A percentile compares a stretch with the other conserved stretches of the same genome.
phyloP scores from a whole-genome alignment of 2,888 invertebrate genomes.

The Luperina testacea region DNA sequence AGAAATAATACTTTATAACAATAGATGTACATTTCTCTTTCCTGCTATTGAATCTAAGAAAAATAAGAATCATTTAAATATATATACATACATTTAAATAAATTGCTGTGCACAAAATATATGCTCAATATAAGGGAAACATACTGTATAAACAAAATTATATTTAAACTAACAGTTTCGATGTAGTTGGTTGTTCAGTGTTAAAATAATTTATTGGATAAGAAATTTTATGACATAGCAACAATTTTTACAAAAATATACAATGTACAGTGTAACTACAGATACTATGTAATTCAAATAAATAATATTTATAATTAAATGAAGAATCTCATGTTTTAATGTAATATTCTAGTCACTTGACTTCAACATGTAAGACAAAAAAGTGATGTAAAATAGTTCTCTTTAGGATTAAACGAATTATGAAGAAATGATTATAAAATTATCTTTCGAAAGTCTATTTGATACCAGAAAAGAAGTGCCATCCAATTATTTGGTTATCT shows the following conservation, averaged over 20 bases:
- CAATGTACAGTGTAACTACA: conserved; percentile 65
- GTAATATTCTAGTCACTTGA: conserved; percentile 74
- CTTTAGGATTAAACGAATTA: conserved; percentile 68
- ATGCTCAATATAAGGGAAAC: conserved; percentile 72
- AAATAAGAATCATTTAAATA: conserved; percentile 41
- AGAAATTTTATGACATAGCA: conserved; percentile 61
- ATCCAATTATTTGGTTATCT: conserved; percentile 84
- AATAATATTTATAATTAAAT: conserved; percentile 56
- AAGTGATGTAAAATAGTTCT: conserved; percentile 86
- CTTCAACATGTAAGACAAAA: conserved; percentile 83
- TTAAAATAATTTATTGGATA: conserved; percentile 62
- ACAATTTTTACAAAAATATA: conserved; percentile 65
- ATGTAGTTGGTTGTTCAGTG: conserved; percentile 58
- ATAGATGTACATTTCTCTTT: conserved; percentile 37
- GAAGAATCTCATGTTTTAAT: conserved; percentile 68
- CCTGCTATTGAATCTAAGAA: conserved; percentile 44
- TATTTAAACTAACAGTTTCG: conserved; percentile 53
- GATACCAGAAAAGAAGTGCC: conserved; percentile 83
- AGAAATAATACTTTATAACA: conserved; percentile 37
- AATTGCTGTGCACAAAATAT: conserved; percentile 72
- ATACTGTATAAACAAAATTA: conserved; percentile 59
- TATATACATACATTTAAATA: conserved; percentile 46
- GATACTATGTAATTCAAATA: conserved; percentile 60
- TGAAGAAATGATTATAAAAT: conserved; percentile 51
- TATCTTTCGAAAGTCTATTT: conserved; percentile 68